Conservation (phyloP, 2,797 vertebrate species). For the Onychomys leucogaster region DNA sequence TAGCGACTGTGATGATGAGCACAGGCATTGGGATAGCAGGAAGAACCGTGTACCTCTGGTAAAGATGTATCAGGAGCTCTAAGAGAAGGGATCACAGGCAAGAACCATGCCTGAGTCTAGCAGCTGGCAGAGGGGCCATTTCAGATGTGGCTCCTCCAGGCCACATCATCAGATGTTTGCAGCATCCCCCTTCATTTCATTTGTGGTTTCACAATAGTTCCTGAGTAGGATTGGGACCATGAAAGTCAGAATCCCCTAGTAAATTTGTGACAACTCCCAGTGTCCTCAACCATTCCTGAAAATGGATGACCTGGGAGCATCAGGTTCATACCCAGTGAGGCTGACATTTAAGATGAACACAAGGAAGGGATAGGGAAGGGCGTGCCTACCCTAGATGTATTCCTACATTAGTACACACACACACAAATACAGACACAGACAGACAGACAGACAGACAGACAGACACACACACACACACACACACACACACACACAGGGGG, state of each 20-base stretch:
- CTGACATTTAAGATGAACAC: background rate
- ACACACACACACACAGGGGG: too few species aligned
- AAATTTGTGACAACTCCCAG: background rate
- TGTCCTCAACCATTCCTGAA: background rate
- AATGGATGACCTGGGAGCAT: background rate
- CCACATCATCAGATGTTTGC: background rate
- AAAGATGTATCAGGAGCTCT: background rate
- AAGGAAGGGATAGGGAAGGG: background rate
- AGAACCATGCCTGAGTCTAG: too few species aligned
- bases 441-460: too few species aligned
- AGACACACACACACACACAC: too few species aligned
- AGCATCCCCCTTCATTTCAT: background rate
- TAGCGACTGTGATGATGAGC: background rate
- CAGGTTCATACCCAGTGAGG: accelerated
- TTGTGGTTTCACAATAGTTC: background rate
- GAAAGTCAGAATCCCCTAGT: background rate
- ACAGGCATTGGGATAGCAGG: background rate
- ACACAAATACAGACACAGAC: too few species aligned
- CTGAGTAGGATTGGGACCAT: background rate
- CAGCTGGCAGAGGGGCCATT: background rate
- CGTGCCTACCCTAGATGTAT: background rate
- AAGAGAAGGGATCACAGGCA: accelerated
- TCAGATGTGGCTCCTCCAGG: background rate
- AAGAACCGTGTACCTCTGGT: accelerated
- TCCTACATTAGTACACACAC: background rate